These are phyloP conservation scores for Lipotes vexillifer DNA, from an alignment of 2,113 vertebrate genomes.

Conservation along the genomic window DNA sequence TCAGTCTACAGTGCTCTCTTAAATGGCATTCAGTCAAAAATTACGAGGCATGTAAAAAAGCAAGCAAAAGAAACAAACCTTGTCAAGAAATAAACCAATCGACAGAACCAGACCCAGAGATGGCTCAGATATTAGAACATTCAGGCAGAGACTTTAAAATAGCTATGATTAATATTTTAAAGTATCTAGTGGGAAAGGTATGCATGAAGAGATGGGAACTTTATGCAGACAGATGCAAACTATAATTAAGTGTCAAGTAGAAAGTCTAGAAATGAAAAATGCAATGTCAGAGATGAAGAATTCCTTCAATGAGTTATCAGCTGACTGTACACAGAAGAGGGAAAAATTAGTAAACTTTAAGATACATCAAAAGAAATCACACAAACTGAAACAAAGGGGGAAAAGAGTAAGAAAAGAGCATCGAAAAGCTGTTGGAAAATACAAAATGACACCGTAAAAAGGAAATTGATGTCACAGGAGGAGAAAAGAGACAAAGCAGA, in stretches of 20 bases:
- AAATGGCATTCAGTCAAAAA: not conserved
- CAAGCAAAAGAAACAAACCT: not conserved
- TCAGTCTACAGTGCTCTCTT: not conserved
- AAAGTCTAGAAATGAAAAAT: conserved; percentile 26
- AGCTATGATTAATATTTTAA: conserved; percentile 37
- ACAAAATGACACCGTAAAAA: not conserved
- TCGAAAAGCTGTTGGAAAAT: not conserved
- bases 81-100: conserved; percentile 31
- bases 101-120: conserved; percentile 35
- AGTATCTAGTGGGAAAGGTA: not conserved
- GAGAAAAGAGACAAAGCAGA: not conserved
- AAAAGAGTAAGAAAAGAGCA: not conserved
- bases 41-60: not conserved
- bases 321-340: not conserved
- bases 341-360: not conserved
- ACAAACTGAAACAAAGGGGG: not conserved
- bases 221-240: not conserved
- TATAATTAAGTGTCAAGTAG: not conserved
- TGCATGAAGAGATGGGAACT: not conserved
- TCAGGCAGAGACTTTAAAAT: not conserved
- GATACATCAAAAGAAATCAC: not conserved
- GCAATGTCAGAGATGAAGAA: conserved; percentile 4
- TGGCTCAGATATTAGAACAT: not conserved
- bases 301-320: not conserved
- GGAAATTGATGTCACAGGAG: not conserved